Evolutionary conservation across 2,888 invertebrate genomes (phyloP).

Genomic region (Baronia brevicornis): DNA sequence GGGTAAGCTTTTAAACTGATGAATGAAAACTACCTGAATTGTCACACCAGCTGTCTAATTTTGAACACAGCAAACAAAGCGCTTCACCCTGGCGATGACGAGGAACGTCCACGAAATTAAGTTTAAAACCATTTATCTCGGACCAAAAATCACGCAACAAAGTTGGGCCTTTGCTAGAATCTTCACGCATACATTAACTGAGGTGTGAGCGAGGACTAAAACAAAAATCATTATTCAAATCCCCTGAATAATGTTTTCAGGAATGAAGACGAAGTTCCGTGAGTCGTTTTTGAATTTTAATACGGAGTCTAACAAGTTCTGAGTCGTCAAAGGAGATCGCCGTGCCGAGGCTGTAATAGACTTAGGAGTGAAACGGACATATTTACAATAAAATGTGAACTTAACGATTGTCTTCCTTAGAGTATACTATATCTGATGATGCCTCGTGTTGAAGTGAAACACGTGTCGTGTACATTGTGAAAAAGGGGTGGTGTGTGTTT

Average conservation of each 20-base stretch:
- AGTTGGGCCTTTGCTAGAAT: constrained; percentile 45
- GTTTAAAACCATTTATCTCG: constrained; percentile 69
- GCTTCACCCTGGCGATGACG: too few relatives aligned
- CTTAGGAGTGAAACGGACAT: constrained; percentile 36
- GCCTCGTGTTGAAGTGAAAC: too few relatives aligned
- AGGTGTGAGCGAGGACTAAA: constrained; percentile 56
- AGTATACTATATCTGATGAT: too few relatives aligned
- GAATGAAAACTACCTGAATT: too few relatives aligned
- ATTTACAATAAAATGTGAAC: too few relatives aligned
- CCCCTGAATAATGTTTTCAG: constrained; percentile 72
- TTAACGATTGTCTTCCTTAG: too few relatives aligned
- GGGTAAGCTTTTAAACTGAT: too few relatives aligned
- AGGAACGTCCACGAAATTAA: constrained; percentile 57
- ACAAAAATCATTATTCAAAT: constrained; percentile 75
- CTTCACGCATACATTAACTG: constrained; percentile 65
- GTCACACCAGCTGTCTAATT: too few relatives aligned
- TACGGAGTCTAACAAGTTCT: constrained; percentile 72
- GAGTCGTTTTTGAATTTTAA: constrained; percentile 75
- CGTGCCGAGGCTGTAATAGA: constrained; percentile 30
- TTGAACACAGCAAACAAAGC: too few relatives aligned
- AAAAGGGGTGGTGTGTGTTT: too few relatives aligned
- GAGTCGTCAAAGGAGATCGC: constrained; percentile 70
- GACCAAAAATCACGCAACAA: constrained; percentile 67
- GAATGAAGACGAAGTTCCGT: constrained; percentile 64
- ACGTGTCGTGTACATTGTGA: too few relatives aligned